A percentile compares a stretch with the other conserved stretches of the same genome.
Conservation (phyloP, 2,797 vertebrate genomes). For the Phrynocephalus guinanensis region DNA sequence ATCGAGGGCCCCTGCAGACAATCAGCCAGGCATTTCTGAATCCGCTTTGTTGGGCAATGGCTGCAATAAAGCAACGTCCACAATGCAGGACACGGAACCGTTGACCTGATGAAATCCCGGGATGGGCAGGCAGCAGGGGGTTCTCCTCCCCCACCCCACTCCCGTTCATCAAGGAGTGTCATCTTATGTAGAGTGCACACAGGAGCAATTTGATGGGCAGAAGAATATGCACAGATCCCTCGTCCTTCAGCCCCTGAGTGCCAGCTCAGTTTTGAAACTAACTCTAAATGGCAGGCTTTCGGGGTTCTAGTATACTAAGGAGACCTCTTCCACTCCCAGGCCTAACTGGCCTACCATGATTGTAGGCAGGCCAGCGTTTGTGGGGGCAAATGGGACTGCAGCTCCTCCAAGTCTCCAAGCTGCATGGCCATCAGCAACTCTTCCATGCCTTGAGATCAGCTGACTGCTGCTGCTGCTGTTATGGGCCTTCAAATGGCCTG, state of each 20-base stretch:
- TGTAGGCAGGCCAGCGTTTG: neutral
- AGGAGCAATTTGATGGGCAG: neutral
- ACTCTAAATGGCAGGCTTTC: neutral
- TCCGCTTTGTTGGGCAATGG: neutral
- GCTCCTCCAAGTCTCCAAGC: neutral
- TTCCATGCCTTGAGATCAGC: neutral
- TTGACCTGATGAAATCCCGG: neutral
- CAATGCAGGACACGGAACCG: neutral
- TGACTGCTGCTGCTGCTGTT: no score
- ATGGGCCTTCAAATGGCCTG: no score
- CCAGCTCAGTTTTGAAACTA: neutral
- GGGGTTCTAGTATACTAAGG: neutral
- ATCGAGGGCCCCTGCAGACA: neutral
- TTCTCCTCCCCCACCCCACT: neutral
- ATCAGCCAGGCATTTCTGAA: neutral
- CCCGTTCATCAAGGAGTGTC: neutral
- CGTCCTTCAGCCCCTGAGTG: no score
- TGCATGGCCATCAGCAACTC: no score
- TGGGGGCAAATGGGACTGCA: neutral
- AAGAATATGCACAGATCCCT: neutral
- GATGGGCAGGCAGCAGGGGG: neutral
- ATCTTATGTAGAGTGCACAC: neutral
- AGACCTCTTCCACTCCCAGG: no score
- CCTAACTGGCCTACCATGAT: no score
- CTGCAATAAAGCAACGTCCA: neutral